phyloP scores from a whole-genome alignment of 2,797 vertebrate species.

The Falco cherrug region DNA sequence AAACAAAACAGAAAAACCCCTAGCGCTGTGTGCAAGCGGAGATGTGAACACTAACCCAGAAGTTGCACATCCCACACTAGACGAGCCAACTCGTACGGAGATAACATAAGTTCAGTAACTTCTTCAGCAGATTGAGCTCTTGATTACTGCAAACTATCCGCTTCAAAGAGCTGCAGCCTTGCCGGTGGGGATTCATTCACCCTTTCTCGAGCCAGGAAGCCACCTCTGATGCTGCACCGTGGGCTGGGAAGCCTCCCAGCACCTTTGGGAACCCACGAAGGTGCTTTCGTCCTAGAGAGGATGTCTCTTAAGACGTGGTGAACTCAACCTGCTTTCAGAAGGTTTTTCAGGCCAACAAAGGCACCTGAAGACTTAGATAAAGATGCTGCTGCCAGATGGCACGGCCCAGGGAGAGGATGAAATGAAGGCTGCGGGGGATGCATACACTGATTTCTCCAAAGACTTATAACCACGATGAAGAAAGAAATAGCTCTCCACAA shows the following conservation, averaged over 20 bases:
- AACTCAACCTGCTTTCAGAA: slow-evolving; percentile 1
- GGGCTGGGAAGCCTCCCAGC: not conserved
- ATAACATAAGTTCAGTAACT: slow-evolving; percentile 52
- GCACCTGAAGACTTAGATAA: slow-evolving; percentile 44
- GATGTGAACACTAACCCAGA: not conserved
- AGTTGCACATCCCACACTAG: not conserved
- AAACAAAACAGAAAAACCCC: not conserved
- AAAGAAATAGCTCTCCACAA: slow-evolving; percentile 65
- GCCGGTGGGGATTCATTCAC: not conserved
- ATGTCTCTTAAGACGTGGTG: not conserved
- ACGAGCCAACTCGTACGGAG: not conserved
- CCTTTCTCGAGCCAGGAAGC: not conserved
- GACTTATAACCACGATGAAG: slow-evolving; percentile 41
- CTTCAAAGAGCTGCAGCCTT: slow-evolving; percentile 40
- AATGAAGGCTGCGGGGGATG: slow-evolving; percentile 47
- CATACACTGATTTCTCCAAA: slow-evolving; percentile 49
- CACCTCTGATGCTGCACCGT: not conserved
- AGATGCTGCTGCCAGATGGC: slow-evolving; percentile 50
- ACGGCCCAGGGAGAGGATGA: not conserved
- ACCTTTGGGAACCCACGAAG: not conserved
- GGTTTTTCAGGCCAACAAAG: slow-evolving; percentile 26
- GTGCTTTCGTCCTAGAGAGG: not conserved
- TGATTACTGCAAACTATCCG: slow-evolving; percentile 10
- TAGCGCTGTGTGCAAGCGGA: not conserved
- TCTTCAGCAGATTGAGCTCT: slow-evolving; percentile 40